Evolutionary conservation across 2,888 invertebrate species (phyloP).

Genomic region (Drosophila kokeensis): DNA sequence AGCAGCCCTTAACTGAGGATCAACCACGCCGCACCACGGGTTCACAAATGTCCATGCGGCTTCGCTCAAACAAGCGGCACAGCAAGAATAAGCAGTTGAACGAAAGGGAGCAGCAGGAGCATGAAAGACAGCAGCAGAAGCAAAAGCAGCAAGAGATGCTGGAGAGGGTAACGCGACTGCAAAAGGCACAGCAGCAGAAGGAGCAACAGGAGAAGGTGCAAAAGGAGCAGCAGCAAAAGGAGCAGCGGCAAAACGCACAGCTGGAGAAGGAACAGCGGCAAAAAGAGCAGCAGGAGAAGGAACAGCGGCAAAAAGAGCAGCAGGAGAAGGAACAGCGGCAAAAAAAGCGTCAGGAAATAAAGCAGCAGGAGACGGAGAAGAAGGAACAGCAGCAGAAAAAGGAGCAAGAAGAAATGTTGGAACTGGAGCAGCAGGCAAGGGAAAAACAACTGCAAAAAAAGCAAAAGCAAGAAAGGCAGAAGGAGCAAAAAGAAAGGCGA

Average conservation of each 20-base stretch:
- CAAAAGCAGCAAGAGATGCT: neutral
- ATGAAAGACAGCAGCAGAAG: neutral
- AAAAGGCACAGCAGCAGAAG: neutral
- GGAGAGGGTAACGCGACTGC: neutral
- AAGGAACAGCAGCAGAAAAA: neutral
- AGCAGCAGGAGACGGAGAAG: neutral
- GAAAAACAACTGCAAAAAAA: neutral
- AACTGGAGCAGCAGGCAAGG: neutral
- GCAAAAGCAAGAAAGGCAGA: neutral
- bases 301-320: neutral
- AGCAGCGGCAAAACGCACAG: neutral
- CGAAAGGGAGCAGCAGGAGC: neutral
- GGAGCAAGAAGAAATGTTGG: neutral
- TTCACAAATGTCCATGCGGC: neutral
- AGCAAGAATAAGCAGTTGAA: neutral
- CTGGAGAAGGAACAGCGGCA: neutral
- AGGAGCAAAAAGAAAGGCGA: neutral
- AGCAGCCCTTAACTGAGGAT: constrained; percentile 1
- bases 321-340: neutral
- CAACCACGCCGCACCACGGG: constrained; percentile 15
- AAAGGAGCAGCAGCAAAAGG: neutral
- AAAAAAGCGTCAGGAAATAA: neutral
- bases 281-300: neutral
- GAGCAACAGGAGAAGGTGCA: neutral
- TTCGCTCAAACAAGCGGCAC: neutral